Base-by-base conservation (phyloP, 2,113 vertebrate genomes). In the Scomber japonicus region DNA sequence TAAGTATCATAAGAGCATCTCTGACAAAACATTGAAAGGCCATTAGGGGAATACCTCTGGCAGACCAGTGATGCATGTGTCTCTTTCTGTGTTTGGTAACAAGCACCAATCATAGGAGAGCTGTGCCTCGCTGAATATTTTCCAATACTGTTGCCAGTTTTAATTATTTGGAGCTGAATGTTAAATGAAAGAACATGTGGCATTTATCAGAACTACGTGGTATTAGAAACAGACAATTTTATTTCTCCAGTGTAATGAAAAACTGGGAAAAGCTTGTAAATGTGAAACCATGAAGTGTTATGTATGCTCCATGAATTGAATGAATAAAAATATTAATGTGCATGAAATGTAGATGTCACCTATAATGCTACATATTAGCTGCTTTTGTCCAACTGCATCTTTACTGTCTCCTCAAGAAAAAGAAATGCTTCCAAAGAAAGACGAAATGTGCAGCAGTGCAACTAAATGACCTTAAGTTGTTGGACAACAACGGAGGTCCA, bases 41-140 rank as follows among this genome's bases (percentile, higher is more conserved):
- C 11, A 7, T 51, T 5, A 27, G 54, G 15, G 60, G 63, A 82
- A 46, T 8, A 63, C 7, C 4, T 64, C 62, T 72, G 66, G 56
- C 46, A 59, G 75, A 51, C 4, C 3, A 16, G 5, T 76, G 76
- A 55, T 81, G 57, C 69, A 49, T 57, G 66, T 11, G 50, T 76
- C 54, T 46, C 54, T 35, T 61, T 78, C 45, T 60, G 51, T n/a
- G 2, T 53, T 68, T 57, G 17, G 24, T 27, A 44, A 77, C 55
- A 51, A 30, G 51, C 15, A 64, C 24, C 55, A 54, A n/a, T 67
- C n/a, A 71, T 19, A 27, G 27, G 17, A 49, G 11, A 40, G 70
- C 30, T 44, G 8, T 15, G 17, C 11, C n/a, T 30, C 9, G 0
- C 21, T 19, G 11, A 53, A 60, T 13, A 40, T 53, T 73, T 73